A percentile compares a stretch with the other conserved stretches of the same genome.
These are phyloP conservation scores for Gallinago stenura DNA, from an alignment of 2,797 vertebrate genomes.

Conservation along the genomic window DNA sequence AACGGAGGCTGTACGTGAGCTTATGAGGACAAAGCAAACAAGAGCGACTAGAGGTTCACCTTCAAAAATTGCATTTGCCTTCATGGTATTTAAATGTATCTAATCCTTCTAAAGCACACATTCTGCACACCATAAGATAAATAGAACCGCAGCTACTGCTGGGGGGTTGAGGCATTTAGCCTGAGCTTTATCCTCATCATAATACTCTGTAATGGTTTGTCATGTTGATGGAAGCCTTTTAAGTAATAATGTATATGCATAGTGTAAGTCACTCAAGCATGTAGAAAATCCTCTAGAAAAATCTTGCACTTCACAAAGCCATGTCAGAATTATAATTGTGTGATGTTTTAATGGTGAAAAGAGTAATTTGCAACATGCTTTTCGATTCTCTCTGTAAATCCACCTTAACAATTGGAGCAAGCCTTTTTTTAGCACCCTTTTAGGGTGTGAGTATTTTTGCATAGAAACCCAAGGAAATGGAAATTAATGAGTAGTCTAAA, in stretches of 20 bases:
- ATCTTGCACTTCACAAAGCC: not conserved
- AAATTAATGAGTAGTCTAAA: slow-evolving; percentile 26
- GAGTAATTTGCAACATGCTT: not conserved
- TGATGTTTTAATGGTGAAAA: not conserved
- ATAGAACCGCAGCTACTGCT: not conserved
- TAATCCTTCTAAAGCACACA: not conserved
- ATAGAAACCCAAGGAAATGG: not conserved
- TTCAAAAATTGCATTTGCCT: not conserved
- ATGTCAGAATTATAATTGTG: not conserved
- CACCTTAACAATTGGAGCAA: not conserved
- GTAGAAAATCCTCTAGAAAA: not conserved
- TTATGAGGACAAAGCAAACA: not conserved
- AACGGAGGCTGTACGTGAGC: not conserved
- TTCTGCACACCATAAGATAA: not conserved
- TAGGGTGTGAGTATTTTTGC: not conserved
- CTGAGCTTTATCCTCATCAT: not conserved
- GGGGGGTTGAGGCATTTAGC: not conserved
- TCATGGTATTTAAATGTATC: not conserved
- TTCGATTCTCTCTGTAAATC: not conserved
- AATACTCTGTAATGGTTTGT: not conserved
- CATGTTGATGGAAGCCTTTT: not conserved
- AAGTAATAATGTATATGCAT: not conserved
- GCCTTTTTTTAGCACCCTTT: slow-evolving; percentile 8
- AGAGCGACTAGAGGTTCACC: not conserved
- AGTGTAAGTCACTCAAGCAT: not conserved